These are phyloP conservation scores for Odontomachus brunneus DNA, from an alignment of 1,140 invertebrate species.

Conservation along the genomic window DNA sequence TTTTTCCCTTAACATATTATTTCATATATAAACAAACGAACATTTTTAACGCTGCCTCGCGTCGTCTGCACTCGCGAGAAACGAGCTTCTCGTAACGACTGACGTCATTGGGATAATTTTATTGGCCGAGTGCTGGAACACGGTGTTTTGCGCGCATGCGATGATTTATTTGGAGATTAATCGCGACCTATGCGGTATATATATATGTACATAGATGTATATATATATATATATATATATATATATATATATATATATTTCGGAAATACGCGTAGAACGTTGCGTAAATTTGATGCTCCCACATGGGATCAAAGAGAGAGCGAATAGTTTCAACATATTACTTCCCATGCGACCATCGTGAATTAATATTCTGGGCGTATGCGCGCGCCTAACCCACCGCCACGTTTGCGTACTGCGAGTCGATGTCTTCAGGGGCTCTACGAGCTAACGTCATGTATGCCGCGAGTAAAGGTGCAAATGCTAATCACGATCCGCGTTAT, in stretches of 20 bases:
- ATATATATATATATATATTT: too few species aligned
- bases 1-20: conserved; percentile 2
- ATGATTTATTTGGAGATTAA: conserved; percentile 42
- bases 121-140: conserved; percentile 11
- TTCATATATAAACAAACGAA: not conserved
- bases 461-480: conserved; percentile 24
- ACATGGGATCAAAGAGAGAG: conserved; percentile 53
- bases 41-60: not conserved
- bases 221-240: too few species aligned
- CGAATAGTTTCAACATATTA: conserved; percentile 56
- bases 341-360: conserved; percentile 42
- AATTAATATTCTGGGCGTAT: conserved; percentile 45
- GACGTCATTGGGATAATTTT: conserved; percentile 29
- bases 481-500: conserved; percentile 22
- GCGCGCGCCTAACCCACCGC: not conserved
- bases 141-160: not conserved
- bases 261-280: conserved; percentile 6
- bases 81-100: not conserved
- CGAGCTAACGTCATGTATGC: conserved; percentile 18
- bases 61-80: not conserved
- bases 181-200: conserved; percentile 2
- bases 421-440: conserved; percentile 28
- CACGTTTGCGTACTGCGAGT: conserved; percentile 12
- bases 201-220: too few species aligned
- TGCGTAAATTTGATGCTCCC: conserved; percentile 1